phyloP scores from a whole-genome alignment of 2,797 vertebrate genomes.

The Rhodeus uyekii region DNA sequence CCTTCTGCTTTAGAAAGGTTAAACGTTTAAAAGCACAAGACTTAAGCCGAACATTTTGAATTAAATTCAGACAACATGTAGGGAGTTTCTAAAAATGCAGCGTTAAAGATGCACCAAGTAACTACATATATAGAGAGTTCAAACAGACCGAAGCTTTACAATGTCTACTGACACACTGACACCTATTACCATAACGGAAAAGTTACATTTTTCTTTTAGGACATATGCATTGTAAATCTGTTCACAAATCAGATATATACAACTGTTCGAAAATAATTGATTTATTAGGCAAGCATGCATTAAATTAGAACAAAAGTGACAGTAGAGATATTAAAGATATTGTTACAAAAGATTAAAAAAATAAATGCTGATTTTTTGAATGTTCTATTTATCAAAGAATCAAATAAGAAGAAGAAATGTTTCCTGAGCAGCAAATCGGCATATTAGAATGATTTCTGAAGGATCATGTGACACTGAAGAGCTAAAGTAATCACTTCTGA shows the following conservation, averaged over 20 bases:
- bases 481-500: not conserved
- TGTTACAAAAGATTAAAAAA: too few species aligned
- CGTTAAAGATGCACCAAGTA: not conserved
- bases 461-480: not conserved
- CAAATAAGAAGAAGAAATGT: too few species aligned
- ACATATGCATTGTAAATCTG: too few species aligned
- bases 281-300: too few species aligned
- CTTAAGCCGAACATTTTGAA: constrained; percentile 32
- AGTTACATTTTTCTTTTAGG: not conserved
- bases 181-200: not conserved
- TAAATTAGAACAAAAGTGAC: too few species aligned
- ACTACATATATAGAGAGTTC: not conserved
- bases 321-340: too few species aligned
- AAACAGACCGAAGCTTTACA: not conserved
- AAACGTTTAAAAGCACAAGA: constrained; percentile 51
- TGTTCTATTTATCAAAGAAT: too few species aligned
- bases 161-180: not conserved
- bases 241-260: too few species aligned
- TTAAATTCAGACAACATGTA: constrained; percentile 47
- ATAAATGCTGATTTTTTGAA: not conserved
- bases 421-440: too few species aligned
- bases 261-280: too few species aligned
- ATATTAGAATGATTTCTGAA: not conserved
- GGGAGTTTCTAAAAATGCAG: constrained; percentile 10
- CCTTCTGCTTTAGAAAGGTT: constrained; percentile 47